These are phyloP conservation scores for Ahaetulla prasina DNA, from an alignment of 2,113 vertebrate species.

Conservation along the genomic window DNA sequence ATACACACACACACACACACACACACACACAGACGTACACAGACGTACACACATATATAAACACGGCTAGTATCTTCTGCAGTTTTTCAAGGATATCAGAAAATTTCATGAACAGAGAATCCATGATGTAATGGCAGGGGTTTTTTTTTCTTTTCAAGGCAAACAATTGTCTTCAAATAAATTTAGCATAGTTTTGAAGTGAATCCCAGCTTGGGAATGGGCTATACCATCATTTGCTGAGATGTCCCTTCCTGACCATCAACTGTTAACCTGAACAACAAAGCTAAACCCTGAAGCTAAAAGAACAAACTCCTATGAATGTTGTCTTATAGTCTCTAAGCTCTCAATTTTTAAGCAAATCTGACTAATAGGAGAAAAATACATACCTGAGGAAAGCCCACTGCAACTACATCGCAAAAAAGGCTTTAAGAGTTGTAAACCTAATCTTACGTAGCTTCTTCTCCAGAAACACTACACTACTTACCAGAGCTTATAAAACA, in stretches of 20 bases:
- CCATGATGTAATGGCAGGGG: neutral
- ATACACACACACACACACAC: too few species aligned
- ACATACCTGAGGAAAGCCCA: neutral
- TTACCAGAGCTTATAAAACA: too few species aligned
- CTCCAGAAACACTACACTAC: too few species aligned
- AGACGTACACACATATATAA: neutral
- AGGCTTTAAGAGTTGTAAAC: too few species aligned
- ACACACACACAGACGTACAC: neutral
- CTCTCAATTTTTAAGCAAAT: neutral
- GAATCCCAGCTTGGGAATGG: neutral
- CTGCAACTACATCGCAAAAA: too few species aligned
- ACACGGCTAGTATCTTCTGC: neutral
- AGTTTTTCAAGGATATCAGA: neutral
- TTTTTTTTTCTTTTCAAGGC: neutral
- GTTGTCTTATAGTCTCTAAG: neutral
- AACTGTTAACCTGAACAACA: neutral
- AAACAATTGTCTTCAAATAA: neutral
- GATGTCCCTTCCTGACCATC: neutral
- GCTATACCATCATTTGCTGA: neutral
- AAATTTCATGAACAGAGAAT: neutral
- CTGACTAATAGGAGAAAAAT: neutral
- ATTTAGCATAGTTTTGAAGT: neutral
- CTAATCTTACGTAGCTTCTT: too few species aligned
- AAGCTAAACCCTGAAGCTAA: neutral
- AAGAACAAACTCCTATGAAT: neutral